Conservation (phyloP, 2,888 invertebrate species). For the Syrista parreyssii region DNA sequence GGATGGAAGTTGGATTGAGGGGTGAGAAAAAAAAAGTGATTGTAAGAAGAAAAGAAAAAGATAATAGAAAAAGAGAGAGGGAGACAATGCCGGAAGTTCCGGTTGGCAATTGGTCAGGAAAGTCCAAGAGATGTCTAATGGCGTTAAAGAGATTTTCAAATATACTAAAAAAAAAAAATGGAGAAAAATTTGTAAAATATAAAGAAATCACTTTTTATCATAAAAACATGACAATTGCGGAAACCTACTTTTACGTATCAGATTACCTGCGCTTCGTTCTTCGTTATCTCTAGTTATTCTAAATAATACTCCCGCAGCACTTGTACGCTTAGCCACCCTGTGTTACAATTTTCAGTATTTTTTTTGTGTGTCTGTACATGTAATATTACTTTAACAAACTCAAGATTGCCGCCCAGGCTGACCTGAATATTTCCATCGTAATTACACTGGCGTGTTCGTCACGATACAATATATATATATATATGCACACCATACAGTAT, state of each 20-base stretch:
- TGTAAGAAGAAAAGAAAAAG: not conserved
- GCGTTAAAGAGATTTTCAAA: not conserved
- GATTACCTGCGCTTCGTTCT: not conserved
- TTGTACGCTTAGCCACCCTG: not conserved
- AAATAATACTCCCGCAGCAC: not conserved
- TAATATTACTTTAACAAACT: not conserved
- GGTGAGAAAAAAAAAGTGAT: not conserved
- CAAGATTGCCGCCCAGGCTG: constrained; percentile 15
- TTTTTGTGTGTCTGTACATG: not conserved
- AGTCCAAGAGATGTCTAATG: not conserved
- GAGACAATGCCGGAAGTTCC: not conserved
- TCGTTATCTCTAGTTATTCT: not conserved
- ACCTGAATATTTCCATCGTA: constrained; percentile 23
- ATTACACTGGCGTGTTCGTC: constrained; percentile 23
- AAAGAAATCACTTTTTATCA: not conserved
- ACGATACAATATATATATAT: constrained; percentile 13
- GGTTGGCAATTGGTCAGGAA: not conserved
- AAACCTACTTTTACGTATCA: not conserved
- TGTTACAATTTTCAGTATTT: not conserved
- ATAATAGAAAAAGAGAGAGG: not conserved
- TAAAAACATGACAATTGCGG: not conserved
- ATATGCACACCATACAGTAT: not conserved
- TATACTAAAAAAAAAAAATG: not conserved
- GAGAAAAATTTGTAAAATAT: too few relatives aligned
- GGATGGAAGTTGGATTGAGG: not conserved